phyloP scores from a whole-genome alignment of 1,140 invertebrate genomes.

The Pseudomyrmex gracilis region DNA sequence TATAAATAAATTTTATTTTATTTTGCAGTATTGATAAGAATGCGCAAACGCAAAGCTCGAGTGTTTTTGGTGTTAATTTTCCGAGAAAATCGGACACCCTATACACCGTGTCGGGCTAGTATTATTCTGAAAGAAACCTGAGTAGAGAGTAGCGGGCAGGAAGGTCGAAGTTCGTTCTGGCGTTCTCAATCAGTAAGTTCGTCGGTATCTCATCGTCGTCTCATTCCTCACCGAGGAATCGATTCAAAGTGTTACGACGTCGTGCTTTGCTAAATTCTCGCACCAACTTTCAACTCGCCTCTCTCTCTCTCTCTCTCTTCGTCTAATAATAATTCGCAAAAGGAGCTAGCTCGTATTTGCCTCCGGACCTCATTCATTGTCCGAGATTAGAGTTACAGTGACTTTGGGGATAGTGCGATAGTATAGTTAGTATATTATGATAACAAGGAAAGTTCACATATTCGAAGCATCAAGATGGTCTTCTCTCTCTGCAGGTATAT shows the following conservation, averaged over 20 bases:
- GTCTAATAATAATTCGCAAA: conserved; percentile 9
- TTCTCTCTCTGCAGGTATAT: not conserved
- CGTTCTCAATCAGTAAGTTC: conserved; percentile 31
- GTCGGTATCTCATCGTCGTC: conserved; percentile 32
- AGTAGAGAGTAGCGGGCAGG: not conserved
- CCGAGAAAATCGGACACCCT: not conserved
- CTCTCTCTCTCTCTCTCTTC: not conserved
- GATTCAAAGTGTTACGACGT: conserved; percentile 27
- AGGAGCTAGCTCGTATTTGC: conserved; percentile 10
- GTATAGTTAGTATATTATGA: conserved; percentile 20
- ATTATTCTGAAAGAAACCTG: conserved; percentile 33
- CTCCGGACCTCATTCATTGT: conserved; percentile 39
- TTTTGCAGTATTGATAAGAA: too few species aligned
- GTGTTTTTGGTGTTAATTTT: too few species aligned
- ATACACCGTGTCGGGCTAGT: not conserved
- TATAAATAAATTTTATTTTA: too few species aligned
- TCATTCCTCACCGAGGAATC: conserved; percentile 33
- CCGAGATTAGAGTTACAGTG: conserved; percentile 38
- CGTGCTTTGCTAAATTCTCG: conserved; percentile 17
- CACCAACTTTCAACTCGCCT: conserved; percentile 36
- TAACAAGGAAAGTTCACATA: conserved; percentile 37
- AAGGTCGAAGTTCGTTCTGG: conserved; percentile 15
- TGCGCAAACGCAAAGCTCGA: too few species aligned
- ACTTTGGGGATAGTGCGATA: conserved; percentile 11
- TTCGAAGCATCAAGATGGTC: not conserved